Evolutionary conservation across 2,797 vertebrate genomes (phyloP), one percentile per base, ranked within the genome.

Genomic region (Lacerta agilis): DNA sequence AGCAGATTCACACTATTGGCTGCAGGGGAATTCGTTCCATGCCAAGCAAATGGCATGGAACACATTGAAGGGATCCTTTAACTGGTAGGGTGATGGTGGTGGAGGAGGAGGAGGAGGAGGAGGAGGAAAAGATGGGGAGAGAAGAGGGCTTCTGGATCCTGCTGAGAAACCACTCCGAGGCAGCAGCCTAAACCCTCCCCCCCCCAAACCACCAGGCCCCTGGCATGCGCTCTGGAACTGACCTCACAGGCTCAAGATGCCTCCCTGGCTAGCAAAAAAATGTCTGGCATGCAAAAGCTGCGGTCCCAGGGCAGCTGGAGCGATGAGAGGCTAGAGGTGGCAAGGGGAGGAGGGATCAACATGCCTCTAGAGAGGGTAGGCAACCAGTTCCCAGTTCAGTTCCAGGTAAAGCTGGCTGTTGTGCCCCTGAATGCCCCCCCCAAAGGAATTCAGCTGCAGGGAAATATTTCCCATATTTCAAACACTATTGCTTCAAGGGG

Each of bases 241-340:
- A 86, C 64, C 76, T 79, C 85, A 79, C 20, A 79, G n/a, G 7
- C 64, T 71, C 76, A 58, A 79, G 66, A 79, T 71, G 77, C 66
- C 8, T 33, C 61, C 38, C 66, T 58, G 77, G 76, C n/a, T 64
- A 71, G 77, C 33, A 11, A 33, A 79, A 86, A 49, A 61, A 80
- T 72, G 36, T 43, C 49, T 80, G 85, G 77, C 78, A 80, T 72
- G 85, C 85, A 61, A 49, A 41, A n/a, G 33, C 85, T 23, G 49
- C 49, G 2, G 7, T 79, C 77, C 43, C 2, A 27, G 43, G 76
- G 76, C 85, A 79, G 85, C 76, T 71, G 76, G 64, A 41, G 75
- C 1, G 61, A 77, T 49, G 33, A 66, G 9, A 33, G 55, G 67
- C 5, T 13, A 8, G 58, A 7, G 45, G 66, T 64, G 79, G 80